phyloP scores from a whole-genome alignment of 2,113 vertebrate species.

The Arizona elegans region DNA sequence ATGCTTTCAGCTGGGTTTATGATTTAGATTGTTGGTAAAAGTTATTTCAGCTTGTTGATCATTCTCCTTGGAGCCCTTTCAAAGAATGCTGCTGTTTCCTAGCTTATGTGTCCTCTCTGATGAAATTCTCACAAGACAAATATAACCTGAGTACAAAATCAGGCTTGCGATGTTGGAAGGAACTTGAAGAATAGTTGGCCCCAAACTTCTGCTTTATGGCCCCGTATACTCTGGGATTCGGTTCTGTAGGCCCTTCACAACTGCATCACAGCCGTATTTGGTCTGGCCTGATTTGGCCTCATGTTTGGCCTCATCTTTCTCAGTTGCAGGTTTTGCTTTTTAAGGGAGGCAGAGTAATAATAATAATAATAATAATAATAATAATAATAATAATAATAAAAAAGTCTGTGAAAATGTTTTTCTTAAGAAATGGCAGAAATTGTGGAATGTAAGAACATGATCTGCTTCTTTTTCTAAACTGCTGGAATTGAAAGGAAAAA shows the following conservation, averaged over 20 bases:
- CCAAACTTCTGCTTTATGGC: background rate
- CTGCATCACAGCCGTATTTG: background rate
- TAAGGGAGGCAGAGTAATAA: background rate
- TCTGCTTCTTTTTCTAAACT: background rate
- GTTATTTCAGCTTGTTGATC: constrained; percentile 1
- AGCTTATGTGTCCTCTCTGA: background rate
- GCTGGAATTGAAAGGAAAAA: background rate
- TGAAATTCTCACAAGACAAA: background rate
- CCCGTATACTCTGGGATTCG: background rate
- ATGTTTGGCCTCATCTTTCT: background rate
- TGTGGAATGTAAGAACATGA: background rate
- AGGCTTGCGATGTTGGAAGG: background rate
- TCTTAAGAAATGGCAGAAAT: background rate
- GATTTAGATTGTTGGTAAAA: constrained; percentile 1
- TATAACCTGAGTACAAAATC: background rate
- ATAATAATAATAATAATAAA: too few relatives aligned
- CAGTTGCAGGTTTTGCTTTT: background rate
- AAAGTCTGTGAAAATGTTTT: background rate
- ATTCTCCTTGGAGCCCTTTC: background rate
- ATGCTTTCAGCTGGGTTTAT: background rate
- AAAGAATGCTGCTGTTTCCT: background rate
- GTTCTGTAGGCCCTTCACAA: background rate
- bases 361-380: too few relatives aligned
- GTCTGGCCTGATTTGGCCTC: background rate
- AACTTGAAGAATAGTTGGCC: background rate